Base-by-base conservation (phyloP, 1,140 invertebrate species). In the Tenebrio molitor region DNA sequence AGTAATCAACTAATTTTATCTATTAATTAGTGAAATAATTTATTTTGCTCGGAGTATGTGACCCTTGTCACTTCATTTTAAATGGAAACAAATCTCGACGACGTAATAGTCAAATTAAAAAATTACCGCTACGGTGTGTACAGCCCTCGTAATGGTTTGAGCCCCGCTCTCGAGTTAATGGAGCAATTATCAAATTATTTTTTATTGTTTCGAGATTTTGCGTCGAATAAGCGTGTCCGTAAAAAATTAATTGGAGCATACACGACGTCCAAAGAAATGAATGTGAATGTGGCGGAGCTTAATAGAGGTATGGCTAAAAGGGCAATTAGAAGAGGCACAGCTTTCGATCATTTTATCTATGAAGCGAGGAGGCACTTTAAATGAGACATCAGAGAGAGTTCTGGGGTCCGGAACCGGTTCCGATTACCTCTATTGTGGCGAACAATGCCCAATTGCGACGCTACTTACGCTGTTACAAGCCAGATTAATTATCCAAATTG, bases 401-500 rank as follows among this genome's bases (percentile, higher is more conserved):
- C 70, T 72, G 72, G 77, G 65, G 76, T 74, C 79, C 77, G 79
- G 77, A 80, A 76, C 75, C 75, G 74, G 74, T 79, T 80, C 80
- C 80, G 81, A 83, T 83, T 83, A 82, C 80, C 78, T 74, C 80
- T 72, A 83, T 83, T 83, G 81, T 83, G 69, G 68, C 63, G 69
- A 77, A 83, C 81, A 83, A 83, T 83, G 79, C 75, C 79, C 81
- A 83, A 83, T 83, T 81, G 81, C 80, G 74, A 67, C 78, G 79
- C 80, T 77, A 82, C 81, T 83, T 83, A 81, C 76, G 78, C 81
- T 74, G 76, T 77, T 78, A 78, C 81, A 78, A 77, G 78, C 79
- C 78, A 79, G 81, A 82, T 84, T 84, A 84, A 84, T 84, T 84
- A 82, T 81, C 78, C 77, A 82, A 84, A 84, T 84, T 83, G 83